These are phyloP conservation scores for Cotesia vestalis DNA, from an alignment of 1,140 invertebrate genomes.

Conservation along the genomic window DNA sequence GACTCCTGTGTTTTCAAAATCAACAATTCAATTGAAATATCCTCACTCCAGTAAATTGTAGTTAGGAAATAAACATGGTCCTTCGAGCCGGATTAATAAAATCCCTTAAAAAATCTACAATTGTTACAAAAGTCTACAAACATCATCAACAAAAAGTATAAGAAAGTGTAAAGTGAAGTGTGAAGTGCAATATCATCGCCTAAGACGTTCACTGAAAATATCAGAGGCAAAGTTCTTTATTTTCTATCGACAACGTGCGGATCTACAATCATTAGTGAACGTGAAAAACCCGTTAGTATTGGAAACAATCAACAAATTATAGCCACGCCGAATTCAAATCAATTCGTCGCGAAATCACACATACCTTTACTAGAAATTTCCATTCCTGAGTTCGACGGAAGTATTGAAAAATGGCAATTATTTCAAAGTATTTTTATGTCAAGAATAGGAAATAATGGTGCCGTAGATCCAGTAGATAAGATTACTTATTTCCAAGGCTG, in stretches of 20 bases:
- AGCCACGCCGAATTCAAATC: neutral
- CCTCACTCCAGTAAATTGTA: too few relatives aligned
- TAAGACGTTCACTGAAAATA: too few relatives aligned
- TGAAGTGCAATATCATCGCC: too few relatives aligned
- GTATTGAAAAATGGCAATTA: constrained; percentile 48
- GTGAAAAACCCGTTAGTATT: neutral
- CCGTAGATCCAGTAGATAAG: constrained; percentile 46
- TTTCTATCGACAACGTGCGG: too few relatives aligned
- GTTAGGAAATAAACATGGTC: neutral
- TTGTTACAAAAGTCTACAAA: neutral
- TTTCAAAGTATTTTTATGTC: constrained; percentile 50
- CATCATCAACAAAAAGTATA: neutral
- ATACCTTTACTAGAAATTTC: constrained; percentile 45
- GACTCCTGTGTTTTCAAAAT: too few relatives aligned
- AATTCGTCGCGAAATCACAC: neutral
- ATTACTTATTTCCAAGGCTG: constrained; percentile 50
- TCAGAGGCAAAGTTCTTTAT: too few relatives aligned
- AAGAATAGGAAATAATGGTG: constrained; percentile 45
- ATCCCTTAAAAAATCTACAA: neutral
- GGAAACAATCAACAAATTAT: neutral
- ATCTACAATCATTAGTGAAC: neutral
- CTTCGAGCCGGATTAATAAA: neutral
- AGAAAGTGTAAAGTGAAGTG: neutral
- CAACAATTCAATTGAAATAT: too few relatives aligned
- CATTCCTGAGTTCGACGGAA: constrained; percentile 47